Evolutionary conservation across 2,888 invertebrate genomes (phyloP).

Genomic region (Papilio demoleus): DNA sequence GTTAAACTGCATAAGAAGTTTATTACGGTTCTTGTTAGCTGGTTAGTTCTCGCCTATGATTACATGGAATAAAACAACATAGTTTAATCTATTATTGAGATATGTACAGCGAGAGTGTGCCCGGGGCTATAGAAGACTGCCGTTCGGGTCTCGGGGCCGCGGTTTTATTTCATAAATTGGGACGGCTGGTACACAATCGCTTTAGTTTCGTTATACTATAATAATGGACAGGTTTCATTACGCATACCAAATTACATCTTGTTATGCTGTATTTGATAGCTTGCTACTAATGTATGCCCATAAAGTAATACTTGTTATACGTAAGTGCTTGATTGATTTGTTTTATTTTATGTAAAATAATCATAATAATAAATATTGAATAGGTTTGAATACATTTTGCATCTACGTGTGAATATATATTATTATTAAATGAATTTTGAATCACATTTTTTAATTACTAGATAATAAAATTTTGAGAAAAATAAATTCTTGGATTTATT

Average conservation of each 20-base stretch:
- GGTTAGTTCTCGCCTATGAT: slow-evolving; percentile 48
- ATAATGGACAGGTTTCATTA: slow-evolving; percentile 30
- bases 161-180: slow-evolving; percentile 32
- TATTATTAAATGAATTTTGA: background rate
- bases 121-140: slow-evolving; percentile 59
- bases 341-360: background rate
- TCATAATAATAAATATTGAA: background rate
- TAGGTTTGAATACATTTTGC: background rate
- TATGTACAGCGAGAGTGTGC: slow-evolving; percentile 53
- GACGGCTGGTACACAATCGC: slow-evolving; percentile 19
- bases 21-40: slow-evolving; percentile 27
- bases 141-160: slow-evolving; percentile 48
- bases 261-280: slow-evolving; percentile 36
- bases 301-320: slow-evolving; percentile 15
- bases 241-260: slow-evolving; percentile 26
- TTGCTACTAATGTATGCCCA: slow-evolving; percentile 20
- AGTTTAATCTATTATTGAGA: slow-evolving; percentile 65
- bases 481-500: too few relatives aligned
- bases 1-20: slow-evolving; percentile 21
- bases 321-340: slow-evolving; percentile 4
- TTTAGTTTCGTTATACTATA: slow-evolving; percentile 26
- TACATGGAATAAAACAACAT: slow-evolving; percentile 53
- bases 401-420: background rate
- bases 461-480: too few relatives aligned
- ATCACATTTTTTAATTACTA: background rate